phyloP scores from a whole-genome alignment of 2,888 invertebrate genomes.

The Elegia similella region DNA sequence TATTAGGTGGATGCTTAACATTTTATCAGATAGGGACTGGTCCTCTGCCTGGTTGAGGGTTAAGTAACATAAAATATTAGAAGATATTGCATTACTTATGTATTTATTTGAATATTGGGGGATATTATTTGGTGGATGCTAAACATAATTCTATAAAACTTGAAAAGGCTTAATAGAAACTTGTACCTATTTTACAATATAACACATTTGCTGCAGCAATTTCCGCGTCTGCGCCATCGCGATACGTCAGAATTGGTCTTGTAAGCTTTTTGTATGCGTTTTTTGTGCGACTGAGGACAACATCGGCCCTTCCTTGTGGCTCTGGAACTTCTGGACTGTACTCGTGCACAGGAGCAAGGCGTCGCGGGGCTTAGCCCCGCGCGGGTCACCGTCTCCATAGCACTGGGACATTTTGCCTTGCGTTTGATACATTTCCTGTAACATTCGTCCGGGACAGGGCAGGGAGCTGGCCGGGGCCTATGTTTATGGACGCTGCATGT shows the following conservation, averaged over 20 bases:
- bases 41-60: too few relatives aligned
- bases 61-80: background rate
- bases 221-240: constrained; percentile 45
- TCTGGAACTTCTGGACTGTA: constrained; percentile 52
- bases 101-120: background rate
- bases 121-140: background rate
- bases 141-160: background rate
- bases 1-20: too few relatives aligned
- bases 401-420: constrained; percentile 59
- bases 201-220: constrained; percentile 37
- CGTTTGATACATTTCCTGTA: constrained; percentile 53
- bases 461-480: constrained; percentile 60
- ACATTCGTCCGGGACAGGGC: constrained; percentile 62
- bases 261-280: constrained; percentile 48
- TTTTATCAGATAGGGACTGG: too few relatives aligned
- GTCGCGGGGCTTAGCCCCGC: constrained; percentile 30
- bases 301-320: constrained; percentile 30
- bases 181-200: constrained; percentile 5
- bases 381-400: constrained; percentile 52
- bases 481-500: constrained; percentile 62
- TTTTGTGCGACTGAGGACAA: constrained; percentile 44
- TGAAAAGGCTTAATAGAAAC: background rate
- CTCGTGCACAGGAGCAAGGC: constrained; percentile 52
- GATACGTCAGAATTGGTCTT: constrained; percentile 47
- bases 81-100: background rate